phyloP scores from a whole-genome alignment of 2,113 vertebrate genomes.

The Corythornis cristatus region DNA sequence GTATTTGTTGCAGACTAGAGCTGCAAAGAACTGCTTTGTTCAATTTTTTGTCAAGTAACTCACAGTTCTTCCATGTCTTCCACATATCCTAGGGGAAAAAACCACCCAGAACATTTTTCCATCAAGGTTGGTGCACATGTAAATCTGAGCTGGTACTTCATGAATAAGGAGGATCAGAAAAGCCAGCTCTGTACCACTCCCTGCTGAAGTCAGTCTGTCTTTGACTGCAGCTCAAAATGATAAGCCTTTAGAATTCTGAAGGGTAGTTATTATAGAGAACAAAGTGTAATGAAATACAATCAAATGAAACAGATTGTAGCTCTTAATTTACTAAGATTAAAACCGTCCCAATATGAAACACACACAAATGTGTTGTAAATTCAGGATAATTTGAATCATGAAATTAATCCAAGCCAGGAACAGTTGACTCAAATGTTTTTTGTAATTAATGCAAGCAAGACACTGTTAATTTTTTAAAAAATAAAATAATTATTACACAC shows the following conservation, averaged over 20 bases:
- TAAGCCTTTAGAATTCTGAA: conserved; percentile 32
- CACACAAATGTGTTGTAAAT: conserved; percentile 52
- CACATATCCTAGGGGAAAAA: background rate
- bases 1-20: background rate
- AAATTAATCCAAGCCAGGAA: conserved; percentile 47
- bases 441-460: conserved; percentile 60
- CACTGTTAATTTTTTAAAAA: background rate
- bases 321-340: conserved; percentile 48
- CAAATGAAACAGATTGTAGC: conserved; percentile 39
- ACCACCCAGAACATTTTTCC: background rate
- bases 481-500: background rate
- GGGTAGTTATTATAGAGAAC: conserved; percentile 17
- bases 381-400: conserved; percentile 55
- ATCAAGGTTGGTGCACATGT: background rate
- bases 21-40: background rate
- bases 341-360: conserved; percentile 42
- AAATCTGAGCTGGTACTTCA: background rate
- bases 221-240: background rate
- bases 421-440: conserved; percentile 56
- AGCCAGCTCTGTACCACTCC: background rate
- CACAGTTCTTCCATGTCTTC: background rate
- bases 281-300: conserved; percentile 29
- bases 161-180: background rate
- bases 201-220: background rate
- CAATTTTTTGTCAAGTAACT: background rate